These are phyloP conservation scores for Drosophila littoralis DNA, from an alignment of 1,140 invertebrate species.

Conservation along the genomic window DNA sequence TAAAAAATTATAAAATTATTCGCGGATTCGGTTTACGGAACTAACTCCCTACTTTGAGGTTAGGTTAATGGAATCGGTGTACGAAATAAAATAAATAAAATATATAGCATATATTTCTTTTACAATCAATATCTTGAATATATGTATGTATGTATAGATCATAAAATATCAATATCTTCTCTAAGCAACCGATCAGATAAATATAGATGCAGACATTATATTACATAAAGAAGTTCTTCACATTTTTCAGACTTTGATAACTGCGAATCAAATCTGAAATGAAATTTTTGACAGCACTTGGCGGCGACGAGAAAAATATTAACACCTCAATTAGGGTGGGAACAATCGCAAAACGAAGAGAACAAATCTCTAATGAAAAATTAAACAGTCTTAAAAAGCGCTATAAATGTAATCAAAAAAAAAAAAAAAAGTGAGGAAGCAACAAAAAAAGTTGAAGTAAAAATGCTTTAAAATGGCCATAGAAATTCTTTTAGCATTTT, in stretches of 20 bases:
- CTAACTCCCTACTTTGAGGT: too few species aligned
- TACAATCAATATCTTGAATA: neutral
- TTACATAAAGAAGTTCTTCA: neutral
- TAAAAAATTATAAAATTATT: too few species aligned
- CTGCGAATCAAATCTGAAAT: constrained; percentile 42
- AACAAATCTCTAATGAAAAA: constrained; percentile 75
- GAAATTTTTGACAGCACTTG: constrained; percentile 45
- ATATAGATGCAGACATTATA: neutral
- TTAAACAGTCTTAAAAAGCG: constrained; percentile 68
- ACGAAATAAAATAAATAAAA: too few species aligned
- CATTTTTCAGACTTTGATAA: neutral
- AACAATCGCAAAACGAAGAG: constrained; percentile 12
- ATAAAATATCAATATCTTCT: too few species aligned
- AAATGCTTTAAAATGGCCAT: constrained; percentile 62
- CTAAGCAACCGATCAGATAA: too few species aligned
- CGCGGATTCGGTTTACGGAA: too few species aligned
- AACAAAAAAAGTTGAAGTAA: constrained; percentile 24
- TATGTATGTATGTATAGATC: neutral
- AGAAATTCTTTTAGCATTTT: constrained; percentile 35
- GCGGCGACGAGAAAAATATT: constrained; percentile 18
- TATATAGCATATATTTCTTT: too few species aligned
- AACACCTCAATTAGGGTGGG: constrained; percentile 16
- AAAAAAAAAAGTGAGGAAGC: constrained; percentile 4
- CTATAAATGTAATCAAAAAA: constrained; percentile 59
- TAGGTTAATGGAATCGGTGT: too few species aligned